Base-by-base conservation (phyloP, 92 coral and sea anemone genomes). In the Zoanthus gigantus region DNA sequence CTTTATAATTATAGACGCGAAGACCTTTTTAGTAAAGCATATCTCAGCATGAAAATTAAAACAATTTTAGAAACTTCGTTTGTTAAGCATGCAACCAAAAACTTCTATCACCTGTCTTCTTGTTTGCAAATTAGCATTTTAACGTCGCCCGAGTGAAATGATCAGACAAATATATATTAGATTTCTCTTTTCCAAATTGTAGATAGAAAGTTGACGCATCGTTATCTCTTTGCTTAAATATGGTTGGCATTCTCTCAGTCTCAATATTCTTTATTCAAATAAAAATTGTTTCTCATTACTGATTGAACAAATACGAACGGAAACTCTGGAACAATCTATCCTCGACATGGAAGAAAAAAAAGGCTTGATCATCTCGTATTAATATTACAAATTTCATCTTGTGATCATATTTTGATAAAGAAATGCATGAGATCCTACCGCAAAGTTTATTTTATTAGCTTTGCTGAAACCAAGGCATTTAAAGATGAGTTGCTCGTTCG, bases 51-150 rank as follows among this genome's bases (percentile, higher is more conserved):
- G 12, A 58, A 58, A 58, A 58, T 58, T 58, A 11, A n/a, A 63
- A n/a, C 9, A 1, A n/a, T 63, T 6, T 18, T 14, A n/a, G n/a
- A 63, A 16, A 63, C 16, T 28, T 16, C 7, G 28, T 23, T 30
- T 31, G 74, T 29, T 1, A 23, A 30, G 30, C 71, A 23, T 46
- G 34, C n/a, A 54, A 14, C 31, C 10, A 77, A 53, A 54, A 6
- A 7, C 6, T 13, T 28, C 2, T 0, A 31, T 46, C 85, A 81
- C 85, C 85, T 65, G 75, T 57, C 6, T 42, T 53, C 1, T 29
- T 50, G 57, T 12, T 60, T 8, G 30, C 44, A 60, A 81, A 66
- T 81, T 81, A 65, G 47, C 75, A 81, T 81, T 65, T 67, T 67
- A 65, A 73, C 65, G n/a, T 44, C 57, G 72, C 73, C 42, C 61